Base-by-base conservation (phyloP, 2,797 vertebrate species). In the Australoheros facetus region DNA sequence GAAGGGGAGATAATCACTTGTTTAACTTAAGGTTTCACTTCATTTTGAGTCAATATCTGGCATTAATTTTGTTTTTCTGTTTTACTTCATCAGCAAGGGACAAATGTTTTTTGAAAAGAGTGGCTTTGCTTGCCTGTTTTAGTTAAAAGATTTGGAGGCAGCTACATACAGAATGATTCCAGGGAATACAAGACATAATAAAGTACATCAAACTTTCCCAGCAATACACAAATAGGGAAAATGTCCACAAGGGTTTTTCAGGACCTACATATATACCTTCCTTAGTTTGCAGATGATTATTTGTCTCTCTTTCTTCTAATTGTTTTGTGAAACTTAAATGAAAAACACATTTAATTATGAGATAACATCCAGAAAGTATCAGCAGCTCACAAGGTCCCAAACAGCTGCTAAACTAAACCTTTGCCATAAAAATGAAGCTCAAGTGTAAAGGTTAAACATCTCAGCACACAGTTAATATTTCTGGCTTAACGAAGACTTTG, bases 371-470 rank as follows among this genome's bases (percentile, higher is more conserved):
- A 77, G 56, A 45, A 62, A 39, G 42, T 76, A 19, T 73, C 37
- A 56, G 59, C 28, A 79, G 54, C 54, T 32, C 57, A 53, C 26
- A 45, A 55, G 16, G 53, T 34, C 39, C 48, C 23, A 32, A 77
- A 4, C 39, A 56, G 75, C 57, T 75, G 79, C 73, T 80, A 51
- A 59, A 26, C 76, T 77, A 48, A 80, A 71, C 45, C 34, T 21
- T 56, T 76, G 23, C 56, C 71, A 64, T 71, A 12, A 42, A 59
- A 77, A 57, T 73, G 28, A 26, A 73, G 37, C 73, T 54, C 13
- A 53, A 64, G 45, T 73, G 56, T 82, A 70, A 80, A 62, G 80
- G 81, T 83, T 42, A 64, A 71, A 58, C 16, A 54, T 72, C 32
- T 45, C 12, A 80, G 53, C 54, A 64, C 39, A 58, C 14, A 28